Percentiles rank a stretch among this genome's conserved stretches.
Evolutionary conservation across 2,113 vertebrate genomes (phyloP).

Genomic region (Buteo buteo): DNA sequence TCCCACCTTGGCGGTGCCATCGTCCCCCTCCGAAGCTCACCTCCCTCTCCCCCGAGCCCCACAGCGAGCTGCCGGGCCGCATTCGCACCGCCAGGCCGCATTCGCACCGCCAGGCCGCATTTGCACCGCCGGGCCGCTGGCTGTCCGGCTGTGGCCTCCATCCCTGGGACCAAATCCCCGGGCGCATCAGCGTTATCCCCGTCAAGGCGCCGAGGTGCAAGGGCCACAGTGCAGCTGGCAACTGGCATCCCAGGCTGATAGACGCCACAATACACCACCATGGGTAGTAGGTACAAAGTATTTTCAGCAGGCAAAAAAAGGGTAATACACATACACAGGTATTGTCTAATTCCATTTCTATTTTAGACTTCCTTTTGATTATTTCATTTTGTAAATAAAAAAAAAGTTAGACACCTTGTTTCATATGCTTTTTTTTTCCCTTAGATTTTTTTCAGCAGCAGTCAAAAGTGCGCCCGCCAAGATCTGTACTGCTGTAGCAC

Average conservation of each 20-base stretch:
- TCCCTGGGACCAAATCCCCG: no score
- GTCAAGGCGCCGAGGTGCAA: rapidly evolving
- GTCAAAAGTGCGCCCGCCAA: background rate
- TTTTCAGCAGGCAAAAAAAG: no score
- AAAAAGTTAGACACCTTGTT: background rate
- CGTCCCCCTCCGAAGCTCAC: rapidly evolving
- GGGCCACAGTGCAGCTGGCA: background rate
- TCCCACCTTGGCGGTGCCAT: rapidly evolving
- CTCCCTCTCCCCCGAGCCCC: background rate
- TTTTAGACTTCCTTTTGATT: background rate
- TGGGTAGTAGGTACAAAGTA: rapidly evolving
- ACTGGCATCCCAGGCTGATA: rapidly evolving
- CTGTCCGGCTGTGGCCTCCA: rapidly evolving
- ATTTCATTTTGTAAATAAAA: background rate
- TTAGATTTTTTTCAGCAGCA: background rate
- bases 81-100: no score
- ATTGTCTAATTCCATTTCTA: background rate
- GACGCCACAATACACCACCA: rapidly evolving
- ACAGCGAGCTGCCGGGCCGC: rapidly evolving
- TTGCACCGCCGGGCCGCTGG: no score
- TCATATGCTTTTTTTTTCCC: background rate
- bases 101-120: no score
- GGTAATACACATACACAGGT: background rate
- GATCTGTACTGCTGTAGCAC: background rate
- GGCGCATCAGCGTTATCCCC: no score